Evolutionary conservation across 2,113 vertebrate genomes (phyloP).

Genomic region (Tylochromis polylepis): DNA sequence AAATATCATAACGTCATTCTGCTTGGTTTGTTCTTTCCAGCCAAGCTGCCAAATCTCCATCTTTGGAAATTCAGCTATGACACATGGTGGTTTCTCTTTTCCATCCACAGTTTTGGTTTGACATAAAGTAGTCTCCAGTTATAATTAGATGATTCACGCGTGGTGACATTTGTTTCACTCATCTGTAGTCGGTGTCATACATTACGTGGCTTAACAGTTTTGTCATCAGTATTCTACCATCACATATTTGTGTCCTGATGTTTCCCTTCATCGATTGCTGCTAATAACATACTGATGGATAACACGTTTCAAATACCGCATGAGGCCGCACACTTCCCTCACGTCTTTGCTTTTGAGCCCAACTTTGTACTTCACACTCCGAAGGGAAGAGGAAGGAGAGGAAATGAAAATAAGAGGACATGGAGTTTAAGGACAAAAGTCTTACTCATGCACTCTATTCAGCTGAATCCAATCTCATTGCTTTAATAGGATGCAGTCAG

Average conservation of each 20-base stretch:
- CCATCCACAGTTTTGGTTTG: neutral
- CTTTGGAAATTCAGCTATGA: neutral
- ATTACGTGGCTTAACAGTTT: neutral
- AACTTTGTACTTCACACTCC: neutral
- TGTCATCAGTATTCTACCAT: neutral
- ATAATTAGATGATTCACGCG: neutral
- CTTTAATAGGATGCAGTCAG: constrained; percentile 21
- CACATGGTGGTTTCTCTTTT: neutral
- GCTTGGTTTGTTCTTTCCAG: neutral
- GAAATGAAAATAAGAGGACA: neutral
- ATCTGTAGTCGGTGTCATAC: neutral
- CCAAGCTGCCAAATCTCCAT: constrained; percentile 5
- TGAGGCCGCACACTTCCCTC: neutral
- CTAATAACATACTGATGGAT: neutral
- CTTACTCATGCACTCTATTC: constrained; percentile 27
- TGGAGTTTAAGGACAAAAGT: constrained; percentile 29
- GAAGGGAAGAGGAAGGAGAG: constrained; percentile 18
- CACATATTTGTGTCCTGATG: neutral
- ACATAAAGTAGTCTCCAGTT: neutral
- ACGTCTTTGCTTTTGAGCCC: neutral
- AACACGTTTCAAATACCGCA: neutral
- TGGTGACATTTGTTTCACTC: neutral
- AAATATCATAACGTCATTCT: neutral
- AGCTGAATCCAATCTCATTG: constrained; percentile 29
- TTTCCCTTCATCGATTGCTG: neutral